Conservation (phyloP, 1,140 invertebrate genomes). For the Lasioglossum baleicum region DNA sequence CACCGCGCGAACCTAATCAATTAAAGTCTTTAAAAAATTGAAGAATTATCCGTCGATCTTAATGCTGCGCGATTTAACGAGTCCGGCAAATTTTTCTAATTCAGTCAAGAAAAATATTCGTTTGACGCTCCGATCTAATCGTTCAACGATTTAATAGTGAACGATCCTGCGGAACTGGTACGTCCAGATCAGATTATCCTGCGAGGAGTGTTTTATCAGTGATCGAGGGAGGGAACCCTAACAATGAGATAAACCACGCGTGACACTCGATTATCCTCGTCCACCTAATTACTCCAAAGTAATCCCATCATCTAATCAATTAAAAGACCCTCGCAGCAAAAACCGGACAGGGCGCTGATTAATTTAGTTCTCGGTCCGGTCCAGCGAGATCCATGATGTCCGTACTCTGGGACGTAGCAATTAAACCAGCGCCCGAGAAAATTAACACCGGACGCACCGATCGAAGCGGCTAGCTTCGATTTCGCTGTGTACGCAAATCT, state of each 20-base stretch:
- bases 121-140: no score
- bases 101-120: no score
- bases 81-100: no score
- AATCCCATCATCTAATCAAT: conserved; percentile 4
- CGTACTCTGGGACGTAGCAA: background rate
- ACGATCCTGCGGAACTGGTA: no score
- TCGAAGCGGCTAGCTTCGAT: background rate
- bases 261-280: conserved; percentile 2
- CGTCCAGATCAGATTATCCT: no score
- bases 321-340: background rate
- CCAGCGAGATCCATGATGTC: background rate
- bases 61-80: no score
- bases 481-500: background rate
- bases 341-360: background rate
- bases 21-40: background rate
- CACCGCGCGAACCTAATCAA: background rate
- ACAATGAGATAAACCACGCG: conserved; percentile 3
- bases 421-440: background rate
- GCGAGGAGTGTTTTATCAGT: no score
- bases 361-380: background rate
- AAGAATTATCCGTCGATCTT: background rate
- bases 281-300: background rate
- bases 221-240: background rate
- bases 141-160: no score
- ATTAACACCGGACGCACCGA: background rate